Evolutionary conservation across 2,797 vertebrate genomes (phyloP).

Genomic region (Falco novaeseelandiae): DNA sequence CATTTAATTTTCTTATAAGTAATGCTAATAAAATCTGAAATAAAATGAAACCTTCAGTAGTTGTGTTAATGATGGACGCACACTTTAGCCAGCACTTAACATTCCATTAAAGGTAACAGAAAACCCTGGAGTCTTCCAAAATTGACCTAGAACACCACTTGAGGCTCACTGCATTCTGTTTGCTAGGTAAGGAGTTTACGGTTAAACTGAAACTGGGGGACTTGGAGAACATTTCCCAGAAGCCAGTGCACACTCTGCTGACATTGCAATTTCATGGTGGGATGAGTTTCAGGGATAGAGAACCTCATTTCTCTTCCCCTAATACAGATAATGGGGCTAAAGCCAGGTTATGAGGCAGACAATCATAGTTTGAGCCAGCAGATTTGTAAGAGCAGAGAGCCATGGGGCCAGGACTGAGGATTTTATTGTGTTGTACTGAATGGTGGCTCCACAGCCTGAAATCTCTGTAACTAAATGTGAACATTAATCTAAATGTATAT

Average conservation of each 20-base stretch:
- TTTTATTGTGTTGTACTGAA: neutral
- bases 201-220: neutral
- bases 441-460: neutral
- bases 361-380: neutral
- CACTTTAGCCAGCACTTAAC: neutral
- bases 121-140: neutral
- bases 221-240: neutral
- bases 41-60: neutral
- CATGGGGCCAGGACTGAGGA: neutral
- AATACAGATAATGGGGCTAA: neutral
- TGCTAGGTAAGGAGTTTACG: neutral
- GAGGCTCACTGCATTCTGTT: neutral
- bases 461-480: neutral
- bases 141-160: neutral
- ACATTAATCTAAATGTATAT: neutral
- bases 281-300: neutral
- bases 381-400: neutral
- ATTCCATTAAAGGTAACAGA: neutral
- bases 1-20: neutral
- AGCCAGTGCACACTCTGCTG: neutral
- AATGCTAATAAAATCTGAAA: neutral
- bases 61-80: neutral
- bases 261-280: neutral
- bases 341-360: neutral
- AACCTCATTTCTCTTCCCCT: neutral